A percentile compares a stretch with the other conserved stretches of the same genome.
phyloP scores from a whole-genome alignment of 1,140 invertebrate species.

The Popillia japonica region DNA sequence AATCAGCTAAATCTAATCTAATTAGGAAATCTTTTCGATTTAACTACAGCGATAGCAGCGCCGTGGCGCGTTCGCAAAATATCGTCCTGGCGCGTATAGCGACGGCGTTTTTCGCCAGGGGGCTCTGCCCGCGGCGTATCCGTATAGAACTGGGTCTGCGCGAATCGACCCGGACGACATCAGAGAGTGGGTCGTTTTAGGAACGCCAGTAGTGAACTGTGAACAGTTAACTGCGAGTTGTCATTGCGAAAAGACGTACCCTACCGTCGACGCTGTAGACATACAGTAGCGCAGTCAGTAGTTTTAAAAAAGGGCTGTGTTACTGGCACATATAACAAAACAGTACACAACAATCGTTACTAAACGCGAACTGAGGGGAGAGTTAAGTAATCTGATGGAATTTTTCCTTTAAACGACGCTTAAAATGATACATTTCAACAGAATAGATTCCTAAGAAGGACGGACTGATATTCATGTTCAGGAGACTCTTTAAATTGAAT shows the following conservation, averaged over 20 bases:
- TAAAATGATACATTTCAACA: too few species aligned
- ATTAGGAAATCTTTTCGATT: not conserved
- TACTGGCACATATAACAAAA: not conserved
- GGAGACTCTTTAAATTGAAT: too few species aligned
- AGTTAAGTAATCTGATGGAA: too few species aligned
- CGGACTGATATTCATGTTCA: too few species aligned
- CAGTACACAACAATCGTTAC: not conserved
- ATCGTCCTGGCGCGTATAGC: conserved; percentile 33
- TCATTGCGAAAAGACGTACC: conserved; percentile 31
- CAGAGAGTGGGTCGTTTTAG: conserved; percentile 16
- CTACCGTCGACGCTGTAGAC: not conserved
- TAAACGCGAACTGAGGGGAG: too few species aligned
- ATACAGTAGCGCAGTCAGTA: not conserved
- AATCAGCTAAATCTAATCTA: too few species aligned
- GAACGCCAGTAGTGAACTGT: conserved; percentile 32
- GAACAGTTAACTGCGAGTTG: conserved; percentile 34
- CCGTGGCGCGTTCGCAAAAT: conserved; percentile 31
- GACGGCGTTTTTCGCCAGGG: conserved; percentile 41
- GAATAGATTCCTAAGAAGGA: too few species aligned
- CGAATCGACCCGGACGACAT: conserved; percentile 35
- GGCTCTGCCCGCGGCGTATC: conserved; percentile 26
- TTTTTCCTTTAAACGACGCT: too few species aligned
- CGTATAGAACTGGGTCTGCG: conserved; percentile 30
- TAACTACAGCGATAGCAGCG: conserved; percentile 31
- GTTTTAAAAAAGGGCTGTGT: not conserved